Base-by-base conservation (phyloP, 2,888 invertebrate species). In the Apodemia duryi region DNA sequence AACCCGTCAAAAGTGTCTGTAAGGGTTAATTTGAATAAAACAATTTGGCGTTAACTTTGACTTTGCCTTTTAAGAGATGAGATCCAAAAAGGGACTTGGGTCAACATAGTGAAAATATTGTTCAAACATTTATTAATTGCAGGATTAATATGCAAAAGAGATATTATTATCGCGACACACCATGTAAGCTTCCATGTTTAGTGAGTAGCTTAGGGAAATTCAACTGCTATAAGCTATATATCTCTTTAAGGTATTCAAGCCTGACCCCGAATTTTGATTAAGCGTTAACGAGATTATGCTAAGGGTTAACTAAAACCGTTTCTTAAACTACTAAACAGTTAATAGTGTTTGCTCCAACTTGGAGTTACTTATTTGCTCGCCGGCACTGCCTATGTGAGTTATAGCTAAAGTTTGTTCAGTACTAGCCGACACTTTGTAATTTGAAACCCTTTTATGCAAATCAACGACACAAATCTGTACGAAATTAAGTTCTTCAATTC, bases 251-350 rank as follows among this genome's bases (percentile, higher is more conserved):
- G 73, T 77, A 80, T 76, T 78, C 80, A 81, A 76, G 79, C 79
- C 79, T 79, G 82, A 84, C 86, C 86, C 85, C 75, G 84, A 86
- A 87, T 88, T 88, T 85, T 87, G 87, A 88, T 88, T 86, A 87
- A 85, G 85, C 79, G 80, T 78, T 81, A 87, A 87, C 84, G 82
- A 86, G 87, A 87, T 87, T 87, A 86, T 81, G 76, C 76, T 79
- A 76, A 78, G 83, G 82, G 64, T 65, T 65, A 66, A 68, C 64
- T 68, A 62, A 68, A 66, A 66, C 66, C 68, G 67, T 69, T 69
- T 74, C 70, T 69, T 70, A 68, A 67, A 64, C 66, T 66, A 68
- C 68, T 66, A 63, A 68, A 69, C 68, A 65, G 65, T 69, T 70
- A 70, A 69, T 87, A 84, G 85, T 80, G 84, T 85, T 85, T 82